Evolutionary conservation across 2,888 invertebrate species (phyloP).

Genomic region (Ennomos erosarius): DNA sequence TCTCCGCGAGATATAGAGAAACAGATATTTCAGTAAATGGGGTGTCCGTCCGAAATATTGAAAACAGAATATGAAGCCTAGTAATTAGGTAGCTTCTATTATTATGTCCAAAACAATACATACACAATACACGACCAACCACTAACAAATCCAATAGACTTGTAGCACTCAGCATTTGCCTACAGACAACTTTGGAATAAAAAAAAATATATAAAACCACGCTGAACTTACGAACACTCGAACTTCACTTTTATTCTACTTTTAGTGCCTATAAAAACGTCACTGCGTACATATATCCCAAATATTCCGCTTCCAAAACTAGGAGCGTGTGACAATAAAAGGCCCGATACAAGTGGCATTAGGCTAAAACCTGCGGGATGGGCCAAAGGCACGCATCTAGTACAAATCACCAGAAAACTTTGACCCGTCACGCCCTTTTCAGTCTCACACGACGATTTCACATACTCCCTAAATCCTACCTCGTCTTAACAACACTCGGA

Average conservation of each 20-base stretch:
- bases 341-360: conserved; percentile 81
- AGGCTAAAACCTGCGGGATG: conserved; percentile 72
- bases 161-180: conserved; percentile 34
- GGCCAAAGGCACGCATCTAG: conserved; percentile 72
- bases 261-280: conserved; percentile 79
- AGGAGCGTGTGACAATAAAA: conserved; percentile 80
- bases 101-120: conserved; percentile 8
- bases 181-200: conserved; percentile 43
- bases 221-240: conserved; percentile 72
- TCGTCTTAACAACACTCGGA: conserved; percentile 21
- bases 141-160: conserved; percentile 33
- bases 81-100: background rate
- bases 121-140: conserved; percentile 17
- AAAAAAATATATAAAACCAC: conserved; percentile 62
- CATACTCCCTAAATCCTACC: background rate
- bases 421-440: conserved; percentile 49
- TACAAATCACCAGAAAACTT: conserved; percentile 46
- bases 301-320: conserved; percentile 74
- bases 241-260: conserved; percentile 71
- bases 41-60: too few relatives aligned
- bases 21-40: too few relatives aligned
- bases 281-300: conserved; percentile 71
- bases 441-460: background rate
- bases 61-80: too few relatives aligned
- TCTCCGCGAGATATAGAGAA: too few relatives aligned